Evolutionary conservation across 1,140 invertebrate genomes (phyloP).

Genomic region (Lucilia cuprina): DNA sequence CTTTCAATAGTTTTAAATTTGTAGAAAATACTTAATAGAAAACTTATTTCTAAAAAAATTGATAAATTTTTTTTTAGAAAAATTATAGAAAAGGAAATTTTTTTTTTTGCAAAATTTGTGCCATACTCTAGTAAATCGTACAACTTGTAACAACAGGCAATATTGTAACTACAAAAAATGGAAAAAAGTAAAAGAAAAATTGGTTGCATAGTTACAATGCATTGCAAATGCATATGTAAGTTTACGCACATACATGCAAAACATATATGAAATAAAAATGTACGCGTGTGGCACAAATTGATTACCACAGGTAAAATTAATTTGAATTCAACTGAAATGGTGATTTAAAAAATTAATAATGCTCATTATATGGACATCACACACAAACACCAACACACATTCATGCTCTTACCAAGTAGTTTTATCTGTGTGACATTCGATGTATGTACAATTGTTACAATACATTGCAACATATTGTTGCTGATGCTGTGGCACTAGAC

Average conservation of each 20-base stretch:
- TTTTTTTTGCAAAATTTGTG: no score
- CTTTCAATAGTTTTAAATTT: no score
- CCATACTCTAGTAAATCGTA: not conserved
- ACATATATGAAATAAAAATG: not conserved
- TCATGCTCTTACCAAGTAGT: not conserved
- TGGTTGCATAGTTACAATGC: not conserved
- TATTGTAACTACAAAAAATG: not conserved
- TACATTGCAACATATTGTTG: not conserved
- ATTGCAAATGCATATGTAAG: not conserved
- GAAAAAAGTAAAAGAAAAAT: not conserved
- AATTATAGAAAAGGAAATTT: no score
- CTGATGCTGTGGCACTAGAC: not conserved
- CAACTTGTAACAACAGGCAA: not conserved
- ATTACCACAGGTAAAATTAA: conserved; percentile 36
- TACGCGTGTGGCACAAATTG: conserved; percentile 20
- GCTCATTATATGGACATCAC: conserved; percentile 26
- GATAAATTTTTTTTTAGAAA: no score
- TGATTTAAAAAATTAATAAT: conserved; percentile 37
- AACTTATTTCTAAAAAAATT: no score
- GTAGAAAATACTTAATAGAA: no score
- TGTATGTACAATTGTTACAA: no score
- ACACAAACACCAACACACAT: not conserved
- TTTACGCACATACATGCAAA: not conserved
- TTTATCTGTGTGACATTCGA: not conserved
- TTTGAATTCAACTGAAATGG: conserved; percentile 36